phyloP scores from a whole-genome alignment of 2,888 invertebrate genomes.

The Phengaris alcon region DNA sequence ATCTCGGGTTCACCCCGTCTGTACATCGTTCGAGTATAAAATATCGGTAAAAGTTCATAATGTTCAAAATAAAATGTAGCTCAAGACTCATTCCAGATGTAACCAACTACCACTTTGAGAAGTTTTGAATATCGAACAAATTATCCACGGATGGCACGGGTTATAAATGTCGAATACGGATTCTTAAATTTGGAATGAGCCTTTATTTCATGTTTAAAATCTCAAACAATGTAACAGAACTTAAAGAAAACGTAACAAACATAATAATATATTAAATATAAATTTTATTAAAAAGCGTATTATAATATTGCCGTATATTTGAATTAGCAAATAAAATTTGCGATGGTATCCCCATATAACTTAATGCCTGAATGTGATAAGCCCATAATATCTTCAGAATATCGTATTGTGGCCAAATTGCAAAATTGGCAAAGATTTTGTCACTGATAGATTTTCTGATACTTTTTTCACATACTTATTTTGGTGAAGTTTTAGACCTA shows the following conservation, averaged over 20 bases:
- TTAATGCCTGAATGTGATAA: conserved; percentile 4
- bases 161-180: background rate
- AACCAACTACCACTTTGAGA: conserved; percentile 15
- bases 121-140: background rate
- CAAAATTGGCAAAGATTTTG: background rate
- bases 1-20: conserved; percentile 33
- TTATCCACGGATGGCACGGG: background rate
- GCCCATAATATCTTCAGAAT: background rate
- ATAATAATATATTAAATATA: conserved; percentile 25
- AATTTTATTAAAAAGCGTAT: conserved; percentile 40
- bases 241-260: conserved; percentile 19
- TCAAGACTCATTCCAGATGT: background rate
- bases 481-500: background rate
- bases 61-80: background rate
- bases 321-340: conserved; percentile 26
- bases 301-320: conserved; percentile 40
- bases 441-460: background rate
- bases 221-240: conserved; percentile 32
- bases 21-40: conserved; percentile 28
- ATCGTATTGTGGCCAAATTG: background rate
- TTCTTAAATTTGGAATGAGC: background rate
- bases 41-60: conserved; percentile 1
- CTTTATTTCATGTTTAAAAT: conserved; percentile 26
- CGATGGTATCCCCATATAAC: conserved; percentile 1
- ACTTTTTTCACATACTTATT: background rate